phyloP scores from a whole-genome alignment of 2,888 invertebrate genomes.

The Dilophus febrilis region DNA sequence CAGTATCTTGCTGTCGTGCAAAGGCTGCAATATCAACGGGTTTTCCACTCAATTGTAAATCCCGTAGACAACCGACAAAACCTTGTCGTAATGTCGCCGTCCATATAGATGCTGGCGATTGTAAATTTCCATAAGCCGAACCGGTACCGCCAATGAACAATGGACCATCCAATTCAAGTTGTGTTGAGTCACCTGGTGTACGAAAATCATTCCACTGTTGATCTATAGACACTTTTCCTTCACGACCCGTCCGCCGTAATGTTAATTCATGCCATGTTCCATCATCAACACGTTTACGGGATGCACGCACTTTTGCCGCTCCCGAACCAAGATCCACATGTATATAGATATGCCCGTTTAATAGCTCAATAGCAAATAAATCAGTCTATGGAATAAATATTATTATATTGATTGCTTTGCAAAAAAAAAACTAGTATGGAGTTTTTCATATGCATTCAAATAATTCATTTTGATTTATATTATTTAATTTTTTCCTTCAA shows the following conservation, averaged over 20 bases:
- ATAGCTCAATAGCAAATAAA: conserved; percentile 83
- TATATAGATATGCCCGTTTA: conserved; percentile 85
- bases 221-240: conserved; percentile 78
- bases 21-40: conserved; percentile 76
- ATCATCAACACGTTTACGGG: conserved; percentile 69
- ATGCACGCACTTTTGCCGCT: conserved; percentile 68
- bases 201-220: conserved; percentile 76
- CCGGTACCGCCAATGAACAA: conserved; percentile 81
- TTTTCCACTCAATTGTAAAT: conserved; percentile 73
- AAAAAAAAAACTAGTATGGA: no score
- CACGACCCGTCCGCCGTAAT: conserved; percentile 62
- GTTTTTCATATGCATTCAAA: not conserved
- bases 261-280: conserved; percentile 85
- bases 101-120: conserved; percentile 77
- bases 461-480: no score
- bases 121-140: conserved; percentile 55
- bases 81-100: conserved; percentile 77
- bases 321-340: conserved; percentile 88
- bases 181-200: conserved; percentile 76
- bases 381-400: conserved; percentile 49
- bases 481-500: not conserved
- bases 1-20: conserved; percentile 79
- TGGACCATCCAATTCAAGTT: conserved; percentile 73
- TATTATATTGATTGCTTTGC: not conserved
- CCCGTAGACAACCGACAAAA: conserved; percentile 86